Percentiles rank a stretch among this genome's conserved stretches.
Evolutionary conservation across 2,797 vertebrate genomes (phyloP).

Genomic region (Cercopithecus neglectus): DNA sequence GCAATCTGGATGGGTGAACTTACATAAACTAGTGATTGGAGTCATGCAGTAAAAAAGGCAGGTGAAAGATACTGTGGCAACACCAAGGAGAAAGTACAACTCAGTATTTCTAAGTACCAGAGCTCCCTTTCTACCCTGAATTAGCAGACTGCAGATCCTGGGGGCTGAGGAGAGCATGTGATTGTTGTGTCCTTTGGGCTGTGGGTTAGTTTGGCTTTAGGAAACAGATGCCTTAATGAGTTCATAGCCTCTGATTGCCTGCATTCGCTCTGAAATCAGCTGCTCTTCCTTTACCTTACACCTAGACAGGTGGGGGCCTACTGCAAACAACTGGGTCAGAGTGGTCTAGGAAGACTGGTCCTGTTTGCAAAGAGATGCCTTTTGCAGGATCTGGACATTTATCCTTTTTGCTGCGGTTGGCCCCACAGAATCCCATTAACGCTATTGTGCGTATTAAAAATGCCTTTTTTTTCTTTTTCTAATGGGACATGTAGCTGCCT

Average conservation of each 20-base stretch:
- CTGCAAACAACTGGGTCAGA: constrained; percentile 51
- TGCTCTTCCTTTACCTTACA: constrained; percentile 19
- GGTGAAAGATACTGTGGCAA: neutral
- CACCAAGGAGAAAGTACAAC: neutral
- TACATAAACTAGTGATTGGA: neutral
- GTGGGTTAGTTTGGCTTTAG: neutral
- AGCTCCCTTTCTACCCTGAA: neutral
- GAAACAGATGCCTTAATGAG: constrained; percentile 21
- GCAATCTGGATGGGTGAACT: neutral
- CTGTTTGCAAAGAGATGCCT: constrained; percentile 19
- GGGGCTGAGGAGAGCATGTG: neutral
- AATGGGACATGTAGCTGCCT: constrained; percentile 46
- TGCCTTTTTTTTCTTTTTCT: neutral
- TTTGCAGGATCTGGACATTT: neutral
- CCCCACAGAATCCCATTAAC: neutral
- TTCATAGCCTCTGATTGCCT: neutral
- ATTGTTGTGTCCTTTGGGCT: neutral
- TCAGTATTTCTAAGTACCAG: neutral
- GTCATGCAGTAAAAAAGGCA: neutral
- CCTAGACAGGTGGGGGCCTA: neutral
- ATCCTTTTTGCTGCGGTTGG: neutral
- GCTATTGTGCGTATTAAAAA: constrained; percentile 24
- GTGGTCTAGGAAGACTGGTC: constrained; percentile 12
- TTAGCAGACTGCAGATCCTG: neutral
- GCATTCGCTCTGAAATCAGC: constrained; percentile 41